Conservation (phyloP, 2,797 vertebrate species). For the Chelidonichthys spinosus region DNA sequence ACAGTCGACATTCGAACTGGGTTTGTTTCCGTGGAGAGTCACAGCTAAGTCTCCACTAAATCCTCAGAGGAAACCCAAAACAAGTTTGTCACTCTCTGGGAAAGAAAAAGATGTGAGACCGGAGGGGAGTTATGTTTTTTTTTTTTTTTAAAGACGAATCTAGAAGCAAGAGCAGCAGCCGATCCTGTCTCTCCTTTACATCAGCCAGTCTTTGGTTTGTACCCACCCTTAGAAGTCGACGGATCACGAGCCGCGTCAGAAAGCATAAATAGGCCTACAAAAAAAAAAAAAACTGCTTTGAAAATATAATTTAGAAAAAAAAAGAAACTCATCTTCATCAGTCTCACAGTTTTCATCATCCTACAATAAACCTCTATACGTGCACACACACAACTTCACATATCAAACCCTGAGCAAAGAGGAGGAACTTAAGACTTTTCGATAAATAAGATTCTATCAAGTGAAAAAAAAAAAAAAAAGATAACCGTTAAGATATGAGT, state of each 20-base stretch:
- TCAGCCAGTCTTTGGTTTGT: constrained; percentile 78
- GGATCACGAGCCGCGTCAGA: constrained; percentile 58
- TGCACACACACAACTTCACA: constrained; percentile 7
- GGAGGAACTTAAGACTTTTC: constrained; percentile 69
- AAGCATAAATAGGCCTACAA: constrained; percentile 28
- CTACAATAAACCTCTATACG: constrained; percentile 60
- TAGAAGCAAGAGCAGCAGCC: constrained; percentile 17
- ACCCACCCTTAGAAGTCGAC: constrained; percentile 63
- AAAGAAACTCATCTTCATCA: constrained; percentile 46
- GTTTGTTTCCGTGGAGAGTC: not conserved
- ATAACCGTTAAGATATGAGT: constrained; percentile 46
- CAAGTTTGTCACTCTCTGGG: not conserved
- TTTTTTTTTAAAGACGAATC: too few relatives aligned
- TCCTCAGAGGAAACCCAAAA: constrained; percentile 12
- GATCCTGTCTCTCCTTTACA: constrained; percentile 10
- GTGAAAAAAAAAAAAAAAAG: constrained; percentile 27
- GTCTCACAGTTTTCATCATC: constrained; percentile 61
- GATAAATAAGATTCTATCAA: constrained; percentile 44
- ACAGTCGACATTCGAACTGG: not conserved
- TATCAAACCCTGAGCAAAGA: constrained; percentile 81
- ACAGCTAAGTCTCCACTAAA: constrained; percentile 3
- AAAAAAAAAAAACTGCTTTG: constrained; percentile 20
- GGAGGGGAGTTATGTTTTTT: constrained; percentile 8
- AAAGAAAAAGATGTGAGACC: constrained; percentile 1
- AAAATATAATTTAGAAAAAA: constrained; percentile 36